Percentiles rank a stretch among this genome's conserved stretches.
Conservation (phyloP, 2,797 vertebrate species). For the Carapus acus region DNA sequence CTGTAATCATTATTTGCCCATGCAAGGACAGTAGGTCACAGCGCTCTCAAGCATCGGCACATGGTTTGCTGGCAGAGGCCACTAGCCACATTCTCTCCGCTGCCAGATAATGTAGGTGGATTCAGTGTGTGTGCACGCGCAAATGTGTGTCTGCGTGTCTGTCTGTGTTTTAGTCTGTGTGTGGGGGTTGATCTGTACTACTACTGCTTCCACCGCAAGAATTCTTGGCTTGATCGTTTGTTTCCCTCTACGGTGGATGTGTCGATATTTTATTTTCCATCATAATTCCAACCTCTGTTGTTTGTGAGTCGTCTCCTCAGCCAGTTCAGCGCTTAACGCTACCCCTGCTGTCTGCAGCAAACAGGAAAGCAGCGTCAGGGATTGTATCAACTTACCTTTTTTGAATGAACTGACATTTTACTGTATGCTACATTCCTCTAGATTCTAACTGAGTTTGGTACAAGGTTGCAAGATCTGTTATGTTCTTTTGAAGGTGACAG, state of each 20-base stretch:
- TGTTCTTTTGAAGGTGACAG: too few species aligned
- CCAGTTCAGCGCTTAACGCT: constrained; percentile 44
- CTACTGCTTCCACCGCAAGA: too few species aligned
- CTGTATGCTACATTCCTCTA: too few species aligned
- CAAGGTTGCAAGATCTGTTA: too few species aligned
- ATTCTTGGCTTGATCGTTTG: too few species aligned
- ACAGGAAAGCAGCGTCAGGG: neutral
- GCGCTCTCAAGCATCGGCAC: constrained; percentile 56
- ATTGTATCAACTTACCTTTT: neutral
- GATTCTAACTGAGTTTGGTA: too few species aligned
- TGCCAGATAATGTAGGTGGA: constrained; percentile 52
- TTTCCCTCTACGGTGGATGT: too few species aligned
- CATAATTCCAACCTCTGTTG: too few species aligned
- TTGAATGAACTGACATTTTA: too few species aligned
- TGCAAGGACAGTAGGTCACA: constrained; percentile 49
- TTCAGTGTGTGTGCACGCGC: constrained; percentile 18
- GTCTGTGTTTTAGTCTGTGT: constrained; percentile 13
- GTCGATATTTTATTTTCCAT: too few species aligned
- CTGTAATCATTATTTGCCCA: constrained; percentile 47
- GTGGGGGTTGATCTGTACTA: constrained; percentile 4
- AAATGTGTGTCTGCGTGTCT: constrained; percentile 22
- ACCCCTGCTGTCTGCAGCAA: constrained; percentile 4
- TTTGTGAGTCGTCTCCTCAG: constrained; percentile 45
- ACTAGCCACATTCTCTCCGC: constrained; percentile 26
- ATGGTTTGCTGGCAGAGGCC: constrained; percentile 49